Percentiles rank a stretch among this genome's conserved stretches.
phyloP scores from a whole-genome alignment of 2,888 invertebrate genomes.

The Mesochorus sp. region DNA sequence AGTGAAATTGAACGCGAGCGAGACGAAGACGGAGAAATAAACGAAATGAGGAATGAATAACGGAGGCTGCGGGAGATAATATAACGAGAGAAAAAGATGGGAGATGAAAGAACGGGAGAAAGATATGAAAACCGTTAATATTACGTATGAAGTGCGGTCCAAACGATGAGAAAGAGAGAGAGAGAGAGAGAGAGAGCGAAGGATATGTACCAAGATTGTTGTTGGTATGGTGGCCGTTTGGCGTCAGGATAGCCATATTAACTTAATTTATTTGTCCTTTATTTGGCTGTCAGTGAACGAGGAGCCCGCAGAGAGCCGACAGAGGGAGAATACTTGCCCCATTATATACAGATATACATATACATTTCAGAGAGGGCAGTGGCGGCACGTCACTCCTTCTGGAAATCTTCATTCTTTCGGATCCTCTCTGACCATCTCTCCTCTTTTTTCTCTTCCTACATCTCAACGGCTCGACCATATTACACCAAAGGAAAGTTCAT shows the following conservation, averaged over 20 bases:
- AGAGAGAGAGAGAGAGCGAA: background rate
- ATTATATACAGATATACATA: slow-evolving; percentile 9
- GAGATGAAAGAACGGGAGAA: background rate
- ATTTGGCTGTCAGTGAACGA: slow-evolving; percentile 79
- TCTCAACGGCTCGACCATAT: slow-evolving; percentile 14
- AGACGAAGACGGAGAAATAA: slow-evolving; percentile 17
- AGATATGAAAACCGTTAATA: slow-evolving; percentile 45
- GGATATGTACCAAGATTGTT: slow-evolving; percentile 37
- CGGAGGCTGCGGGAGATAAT: slow-evolving; percentile 38
- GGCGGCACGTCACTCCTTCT: slow-evolving; percentile 72
- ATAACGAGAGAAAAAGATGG: slow-evolving; percentile 2
- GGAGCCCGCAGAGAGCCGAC: slow-evolving; percentile 62
- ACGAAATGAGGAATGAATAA: slow-evolving; percentile 49
- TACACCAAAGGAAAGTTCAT: slow-evolving; percentile 42
- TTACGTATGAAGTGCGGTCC: slow-evolving; percentile 34
- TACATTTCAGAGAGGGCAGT: slow-evolving; percentile 60
- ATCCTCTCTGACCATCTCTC: slow-evolving; percentile 25
- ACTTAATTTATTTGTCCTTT: slow-evolving; percentile 82
- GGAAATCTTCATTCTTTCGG: slow-evolving; percentile 70
- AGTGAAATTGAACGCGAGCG: slow-evolving; percentile 24
- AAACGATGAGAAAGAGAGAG: slow-evolving; percentile 27
- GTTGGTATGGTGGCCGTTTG: slow-evolving; percentile 65
- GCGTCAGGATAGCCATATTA: slow-evolving; percentile 75
- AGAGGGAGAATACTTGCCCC: slow-evolving; percentile 67
- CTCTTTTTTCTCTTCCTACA: slow-evolving; percentile 4